Evolutionary conservation across 2,797 vertebrate genomes (phyloP).

Genomic region (Mormyrus hasselquistii): DNA sequence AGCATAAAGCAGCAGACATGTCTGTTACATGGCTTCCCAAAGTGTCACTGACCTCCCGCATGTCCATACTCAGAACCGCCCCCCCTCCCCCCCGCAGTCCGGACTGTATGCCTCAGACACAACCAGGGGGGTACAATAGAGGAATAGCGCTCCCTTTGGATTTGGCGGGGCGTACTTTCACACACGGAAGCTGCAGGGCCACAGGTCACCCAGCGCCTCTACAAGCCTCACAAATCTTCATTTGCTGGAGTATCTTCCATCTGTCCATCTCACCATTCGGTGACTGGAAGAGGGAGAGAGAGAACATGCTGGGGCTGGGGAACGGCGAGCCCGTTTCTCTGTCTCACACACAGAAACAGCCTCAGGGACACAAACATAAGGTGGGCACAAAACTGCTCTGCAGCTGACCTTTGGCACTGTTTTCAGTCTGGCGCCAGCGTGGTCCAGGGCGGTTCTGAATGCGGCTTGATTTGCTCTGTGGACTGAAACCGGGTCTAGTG

Average conservation of each 20-base stretch:
- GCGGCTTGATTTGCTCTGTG: slow-evolving; percentile 35
- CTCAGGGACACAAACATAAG: background rate
- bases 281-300: background rate
- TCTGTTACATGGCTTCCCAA: background rate
- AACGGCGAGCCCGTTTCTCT: background rate
- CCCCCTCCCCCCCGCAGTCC: no score
- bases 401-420: slow-evolving; percentile 31
- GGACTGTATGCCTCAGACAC: background rate
- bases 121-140: background rate
- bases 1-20: background rate
- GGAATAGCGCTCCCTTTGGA: background rate
- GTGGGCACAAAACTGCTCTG: background rate
- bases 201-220: background rate
- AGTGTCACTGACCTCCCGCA: background rate
- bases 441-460: slow-evolving; percentile 25
- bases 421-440: slow-evolving; percentile 35
- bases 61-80: background rate
- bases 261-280: slow-evolving; percentile 3
- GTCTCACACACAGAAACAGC: background rate
- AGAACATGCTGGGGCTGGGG: background rate
- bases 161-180: background rate
- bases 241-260: background rate
- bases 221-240: background rate
- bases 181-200: background rate
- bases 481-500: slow-evolving; percentile 23